Conservation (phyloP, 2,113 vertebrate genomes). For the Myanophis thanlyinensis region DNA sequence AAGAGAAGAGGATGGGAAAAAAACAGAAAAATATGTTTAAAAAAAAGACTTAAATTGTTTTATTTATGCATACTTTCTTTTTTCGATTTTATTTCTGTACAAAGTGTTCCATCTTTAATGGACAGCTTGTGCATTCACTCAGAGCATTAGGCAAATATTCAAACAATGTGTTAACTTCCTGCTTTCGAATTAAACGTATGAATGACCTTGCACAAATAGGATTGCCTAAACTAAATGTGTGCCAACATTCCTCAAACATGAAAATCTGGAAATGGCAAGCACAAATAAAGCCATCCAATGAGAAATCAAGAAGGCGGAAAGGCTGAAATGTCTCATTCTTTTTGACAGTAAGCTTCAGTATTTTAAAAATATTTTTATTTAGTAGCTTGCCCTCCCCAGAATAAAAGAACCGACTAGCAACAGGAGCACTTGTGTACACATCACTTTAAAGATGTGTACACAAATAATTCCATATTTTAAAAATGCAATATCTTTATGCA, state of each 20-base stretch:
- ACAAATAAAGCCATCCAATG: constrained; percentile 27
- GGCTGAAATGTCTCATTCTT: constrained; percentile 1
- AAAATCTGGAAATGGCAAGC: constrained; percentile 9
- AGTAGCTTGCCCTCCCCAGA: neutral
- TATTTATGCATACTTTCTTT: neutral
- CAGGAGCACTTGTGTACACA: neutral
- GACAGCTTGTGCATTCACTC: fast-evolving
- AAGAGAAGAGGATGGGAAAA: neutral
- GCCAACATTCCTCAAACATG: constrained; percentile 2
- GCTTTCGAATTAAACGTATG: neutral
- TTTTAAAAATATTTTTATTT: neutral
- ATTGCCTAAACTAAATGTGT: neutral
- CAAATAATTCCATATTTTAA: neutral
- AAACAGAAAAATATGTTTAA: neutral
- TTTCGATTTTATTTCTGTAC: neutral
- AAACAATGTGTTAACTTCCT: neutral
- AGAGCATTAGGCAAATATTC: neutral
- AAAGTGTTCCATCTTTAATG: fast-evolving
- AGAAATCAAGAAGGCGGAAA: neutral
- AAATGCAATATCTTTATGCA: neutral
- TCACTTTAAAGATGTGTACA: neutral
- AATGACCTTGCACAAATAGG: neutral
- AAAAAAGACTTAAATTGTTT: neutral
- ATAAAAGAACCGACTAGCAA: neutral
- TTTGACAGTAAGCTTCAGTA: neutral